Percentiles rank a stretch among this genome's conserved stretches.
Evolutionary conservation across 2,113 vertebrate species (phyloP).

Genomic region (Origma solitaria): DNA sequence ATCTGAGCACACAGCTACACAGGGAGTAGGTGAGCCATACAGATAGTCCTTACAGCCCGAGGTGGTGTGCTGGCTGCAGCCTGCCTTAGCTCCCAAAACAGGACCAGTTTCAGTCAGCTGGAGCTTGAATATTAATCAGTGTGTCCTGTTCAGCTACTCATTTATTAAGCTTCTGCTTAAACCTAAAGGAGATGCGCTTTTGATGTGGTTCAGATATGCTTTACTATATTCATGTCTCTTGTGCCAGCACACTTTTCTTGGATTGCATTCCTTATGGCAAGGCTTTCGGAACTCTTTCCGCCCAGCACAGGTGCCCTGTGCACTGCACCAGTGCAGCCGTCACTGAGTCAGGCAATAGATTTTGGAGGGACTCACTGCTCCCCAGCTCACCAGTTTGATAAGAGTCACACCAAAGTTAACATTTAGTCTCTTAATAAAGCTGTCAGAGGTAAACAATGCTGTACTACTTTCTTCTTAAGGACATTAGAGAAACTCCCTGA

Average conservation of each 20-base stretch:
- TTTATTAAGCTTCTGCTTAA: not conserved
- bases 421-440: slow-evolving; percentile 44
- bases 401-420: not conserved
- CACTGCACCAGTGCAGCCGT: not conserved
- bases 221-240: not conserved
- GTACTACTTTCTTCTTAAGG: slow-evolving; percentile 11
- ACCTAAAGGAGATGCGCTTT: not conserved
- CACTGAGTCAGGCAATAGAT: not conserved
- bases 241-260: not conserved
- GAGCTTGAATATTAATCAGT: not conserved
- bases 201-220: not conserved
- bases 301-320: not conserved
- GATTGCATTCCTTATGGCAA: not conserved
- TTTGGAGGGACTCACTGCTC: not conserved
- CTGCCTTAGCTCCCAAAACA: not conserved
- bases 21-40: not conserved
- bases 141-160: not conserved
- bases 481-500: not conserved
- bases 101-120: not conserved
- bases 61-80: not conserved
- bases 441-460: slow-evolving; percentile 18
- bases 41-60: not conserved
- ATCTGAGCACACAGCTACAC: not conserved
- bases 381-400: not conserved
- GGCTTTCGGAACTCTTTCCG: not conserved